phyloP scores from a whole-genome alignment of 1,140 invertebrate species.

The Scaptomyza montana region DNA sequence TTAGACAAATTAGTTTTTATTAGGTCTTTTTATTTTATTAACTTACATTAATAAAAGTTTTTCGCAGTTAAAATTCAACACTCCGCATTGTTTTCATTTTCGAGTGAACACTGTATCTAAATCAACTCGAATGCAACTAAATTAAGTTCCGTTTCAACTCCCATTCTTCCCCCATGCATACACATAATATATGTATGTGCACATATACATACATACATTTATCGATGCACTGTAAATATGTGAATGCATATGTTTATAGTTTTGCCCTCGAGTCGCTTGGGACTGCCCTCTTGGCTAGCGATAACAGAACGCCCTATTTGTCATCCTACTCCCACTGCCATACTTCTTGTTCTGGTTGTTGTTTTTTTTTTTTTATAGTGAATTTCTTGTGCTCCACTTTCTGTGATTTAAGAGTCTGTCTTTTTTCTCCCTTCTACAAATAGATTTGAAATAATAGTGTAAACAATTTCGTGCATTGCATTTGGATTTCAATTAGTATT shows the following conservation, averaged over 20 bases:
- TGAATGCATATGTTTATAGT: constrained; percentile 20
- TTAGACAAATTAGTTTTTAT: too few species aligned
- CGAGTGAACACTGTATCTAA: not conserved
- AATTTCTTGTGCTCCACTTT: constrained; percentile 50
- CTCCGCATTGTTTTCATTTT: not conserved
- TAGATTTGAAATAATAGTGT: constrained; percentile 6
- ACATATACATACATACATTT: constrained; percentile 7
- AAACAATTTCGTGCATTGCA: constrained; percentile 21
- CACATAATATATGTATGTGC: not conserved
- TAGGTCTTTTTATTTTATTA: too few species aligned
- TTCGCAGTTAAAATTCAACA: too few species aligned
- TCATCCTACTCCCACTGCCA: not conserved
- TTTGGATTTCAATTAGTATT: constrained; percentile 57
- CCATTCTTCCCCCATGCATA: too few species aligned
- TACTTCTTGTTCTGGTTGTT: constrained; percentile 13
- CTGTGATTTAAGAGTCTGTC: constrained; percentile 41
- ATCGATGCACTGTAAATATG: not conserved
- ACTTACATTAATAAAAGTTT: too few species aligned
- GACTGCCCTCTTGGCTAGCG: constrained; percentile 45
- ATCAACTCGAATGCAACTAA: constrained; percentile 1
- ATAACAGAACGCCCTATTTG: not conserved
- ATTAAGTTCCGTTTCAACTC: not conserved
- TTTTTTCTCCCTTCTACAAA: not conserved
- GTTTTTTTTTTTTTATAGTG: not conserved
- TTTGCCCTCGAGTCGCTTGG: constrained; percentile 11